phyloP scores from a whole-genome alignment of 2,888 invertebrate species.

The Ectemnius cavifrons region DNA sequence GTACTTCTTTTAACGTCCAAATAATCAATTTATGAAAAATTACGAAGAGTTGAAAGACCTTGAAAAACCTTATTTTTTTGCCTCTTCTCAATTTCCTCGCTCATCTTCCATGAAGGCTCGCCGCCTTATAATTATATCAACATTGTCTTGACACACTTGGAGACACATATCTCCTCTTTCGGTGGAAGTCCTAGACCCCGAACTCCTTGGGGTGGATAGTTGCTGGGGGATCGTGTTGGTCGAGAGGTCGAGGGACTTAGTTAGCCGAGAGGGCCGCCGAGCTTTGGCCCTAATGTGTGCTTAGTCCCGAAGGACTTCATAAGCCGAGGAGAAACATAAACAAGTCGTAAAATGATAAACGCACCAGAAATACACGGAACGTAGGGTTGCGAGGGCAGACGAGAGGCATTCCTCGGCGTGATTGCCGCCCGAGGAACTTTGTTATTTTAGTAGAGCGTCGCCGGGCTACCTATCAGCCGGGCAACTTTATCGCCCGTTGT shows the following conservation, averaged over 20 bases:
- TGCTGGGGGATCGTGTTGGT: slow-evolving; percentile 6
- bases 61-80: background rate
- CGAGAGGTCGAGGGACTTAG: slow-evolving; percentile 4
- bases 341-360: slow-evolving; percentile 7
- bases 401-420: too few species aligned
- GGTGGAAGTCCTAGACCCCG: too few species aligned
- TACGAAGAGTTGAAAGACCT: too few species aligned
- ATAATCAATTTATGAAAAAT: too few species aligned
- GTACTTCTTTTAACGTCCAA: too few species aligned
- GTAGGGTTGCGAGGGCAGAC: too few species aligned
- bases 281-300: background rate
- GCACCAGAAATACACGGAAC: background rate
- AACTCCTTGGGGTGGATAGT: too few species aligned
- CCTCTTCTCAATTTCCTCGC: slow-evolving; percentile 25
- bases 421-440: background rate
- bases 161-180: background rate
- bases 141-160: slow-evolving; percentile 31
- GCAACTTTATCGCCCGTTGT: background rate
- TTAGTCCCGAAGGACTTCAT: background rate
- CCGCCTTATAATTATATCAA: slow-evolving; percentile 38
- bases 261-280: background rate
- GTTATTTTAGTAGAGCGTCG: background rate
- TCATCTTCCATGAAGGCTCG: background rate
- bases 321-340: slow-evolving; percentile 4
- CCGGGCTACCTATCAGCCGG: background rate